Base-by-base conservation (phyloP, 1,140 invertebrate genomes). In the Agraylea sexmaculata region DNA sequence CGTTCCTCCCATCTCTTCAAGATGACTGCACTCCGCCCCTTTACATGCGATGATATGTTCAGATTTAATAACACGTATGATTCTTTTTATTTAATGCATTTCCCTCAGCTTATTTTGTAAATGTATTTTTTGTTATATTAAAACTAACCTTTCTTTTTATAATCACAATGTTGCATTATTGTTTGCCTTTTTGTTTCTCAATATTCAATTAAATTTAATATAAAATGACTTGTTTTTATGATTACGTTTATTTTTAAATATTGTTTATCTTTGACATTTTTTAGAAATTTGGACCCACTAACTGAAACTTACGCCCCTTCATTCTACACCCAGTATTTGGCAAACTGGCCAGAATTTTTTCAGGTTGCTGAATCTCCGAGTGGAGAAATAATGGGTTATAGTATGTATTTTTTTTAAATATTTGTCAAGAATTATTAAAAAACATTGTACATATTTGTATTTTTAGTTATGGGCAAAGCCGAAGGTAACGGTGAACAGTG, bases 291-390 rank as follows among this genome's bases (percentile, higher is more conserved):
- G 54, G 94, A 98, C 69, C 86, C 90, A 6, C 68, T 96, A 12
- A 98, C 94, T 12, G 94, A 98, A 71, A 98, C 93, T 30, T 99
- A 97, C 75, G 93, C 90, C 3, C 66, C 98, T 32, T 83, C 87
- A 2, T 99, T 99, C 70, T 99, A 99, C 55, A 86, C 96, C 62
- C 90, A 94, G 58, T 99, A 98, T 68, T 67, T 97, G 51, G 88
- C 91, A 4, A 89, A 93, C 60, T 98, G 93, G 92, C 93, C 94
- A n/a, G 94, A 98, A 68, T 97, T 95, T 66, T 96, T 98, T 62
- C 88, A 94, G 73, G 82, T 96, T 19, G 87, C 88, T 13, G 90
- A 96, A 73, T 87, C 90, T 25, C 87, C 90, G 11, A 85, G 77
- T 63, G 92, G 90, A 3, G 82, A 92, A 68, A 91, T 97, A 29